Evolutionary conservation across 2,113 vertebrate genomes (phyloP).

Genomic region (Chloebia gouldiae): DNA sequence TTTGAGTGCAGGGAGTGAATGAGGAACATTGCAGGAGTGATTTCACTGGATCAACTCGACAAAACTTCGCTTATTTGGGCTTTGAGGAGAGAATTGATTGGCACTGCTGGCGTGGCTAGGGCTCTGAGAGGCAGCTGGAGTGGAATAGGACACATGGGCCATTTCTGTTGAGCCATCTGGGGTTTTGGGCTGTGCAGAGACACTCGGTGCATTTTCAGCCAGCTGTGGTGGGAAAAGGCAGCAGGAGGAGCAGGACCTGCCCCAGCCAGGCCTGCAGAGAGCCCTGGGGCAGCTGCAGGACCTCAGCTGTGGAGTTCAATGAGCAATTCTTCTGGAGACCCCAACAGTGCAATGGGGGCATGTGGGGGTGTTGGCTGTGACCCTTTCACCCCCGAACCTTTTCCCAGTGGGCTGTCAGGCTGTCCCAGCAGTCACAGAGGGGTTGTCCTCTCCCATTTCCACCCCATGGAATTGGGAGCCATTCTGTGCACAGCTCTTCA

Average conservation of each 20-base stretch:
- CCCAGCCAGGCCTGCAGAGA: background rate
- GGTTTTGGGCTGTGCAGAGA: background rate
- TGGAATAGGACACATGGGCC: too few relatives aligned
- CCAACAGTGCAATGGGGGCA: accelerated
- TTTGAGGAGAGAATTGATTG: background rate
- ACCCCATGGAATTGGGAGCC: background rate
- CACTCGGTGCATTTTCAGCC: accelerated
- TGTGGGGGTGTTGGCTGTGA: background rate
- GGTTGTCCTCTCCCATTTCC: background rate
- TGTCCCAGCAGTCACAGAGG: background rate
- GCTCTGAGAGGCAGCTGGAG: background rate
- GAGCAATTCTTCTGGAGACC: background rate
- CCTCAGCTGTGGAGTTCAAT: accelerated
- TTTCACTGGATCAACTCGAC: background rate
- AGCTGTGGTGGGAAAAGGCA: background rate
- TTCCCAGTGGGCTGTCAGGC: background rate
- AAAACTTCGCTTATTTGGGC: background rate
- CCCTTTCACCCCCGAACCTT: background rate
- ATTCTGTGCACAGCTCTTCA: background rate
- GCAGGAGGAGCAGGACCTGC: background rate
- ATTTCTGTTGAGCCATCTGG: background rate
- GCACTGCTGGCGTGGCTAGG: background rate
- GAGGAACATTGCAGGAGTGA: background rate
- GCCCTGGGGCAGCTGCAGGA: background rate
- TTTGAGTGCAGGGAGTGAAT: background rate